Evolutionary conservation across 2,797 vertebrate genomes (phyloP).

Genomic region (Argyrosomus regius): DNA sequence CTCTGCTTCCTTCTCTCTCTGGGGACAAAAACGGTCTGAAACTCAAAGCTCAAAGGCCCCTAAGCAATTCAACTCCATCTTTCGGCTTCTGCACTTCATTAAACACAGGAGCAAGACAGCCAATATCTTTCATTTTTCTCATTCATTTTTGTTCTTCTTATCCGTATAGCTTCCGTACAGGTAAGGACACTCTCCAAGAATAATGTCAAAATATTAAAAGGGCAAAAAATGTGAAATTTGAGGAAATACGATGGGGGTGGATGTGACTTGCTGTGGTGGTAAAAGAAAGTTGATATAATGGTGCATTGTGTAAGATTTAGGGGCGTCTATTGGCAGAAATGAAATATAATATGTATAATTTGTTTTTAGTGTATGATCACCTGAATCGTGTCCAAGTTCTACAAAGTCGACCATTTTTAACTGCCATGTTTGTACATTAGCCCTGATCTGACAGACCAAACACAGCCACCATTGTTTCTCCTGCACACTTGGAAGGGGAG

Average conservation of each 20-base stretch:
- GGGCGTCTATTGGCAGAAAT: no score
- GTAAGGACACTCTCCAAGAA: background rate
- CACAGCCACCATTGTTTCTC: no score
- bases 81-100: constrained; percentile 31
- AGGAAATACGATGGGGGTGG: background rate
- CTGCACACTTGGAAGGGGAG: no score
- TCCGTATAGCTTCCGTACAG: background rate
- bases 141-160: background rate
- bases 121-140: constrained; percentile 1
- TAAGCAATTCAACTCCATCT: constrained; percentile 18
- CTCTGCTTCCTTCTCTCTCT: background rate
- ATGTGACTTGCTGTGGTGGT: no score
- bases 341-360: no score
- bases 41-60: constrained; percentile 25
- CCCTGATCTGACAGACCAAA: no score
- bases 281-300: no score
- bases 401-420: no score
- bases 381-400: no score
- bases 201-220: background rate
- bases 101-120: constrained; percentile 14
- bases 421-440: no score
- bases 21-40: constrained; percentile 5
- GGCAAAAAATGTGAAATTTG: background rate
- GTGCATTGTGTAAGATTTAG: no score
- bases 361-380: no score